A percentile compares a stretch with the other conserved stretches of the same genome.
Conservation (phyloP, 2,888 invertebrate genomes). For the Punctoribates punctum region DNA sequence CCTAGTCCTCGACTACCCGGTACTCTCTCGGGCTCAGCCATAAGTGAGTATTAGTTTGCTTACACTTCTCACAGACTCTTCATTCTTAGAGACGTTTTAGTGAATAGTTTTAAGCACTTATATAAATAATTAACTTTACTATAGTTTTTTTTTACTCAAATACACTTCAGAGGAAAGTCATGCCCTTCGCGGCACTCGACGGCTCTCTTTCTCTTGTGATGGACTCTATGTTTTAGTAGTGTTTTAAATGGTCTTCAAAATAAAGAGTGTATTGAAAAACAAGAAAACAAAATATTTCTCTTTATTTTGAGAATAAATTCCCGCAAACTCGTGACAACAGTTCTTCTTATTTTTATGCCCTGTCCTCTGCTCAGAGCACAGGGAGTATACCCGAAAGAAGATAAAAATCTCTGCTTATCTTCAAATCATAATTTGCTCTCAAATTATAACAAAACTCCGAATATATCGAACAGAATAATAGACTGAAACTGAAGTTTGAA, state of each 20-base stretch:
- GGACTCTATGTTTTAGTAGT: background rate
- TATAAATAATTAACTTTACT: slow-evolving; percentile 35
- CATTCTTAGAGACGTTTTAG: background rate
- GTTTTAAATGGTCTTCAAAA: background rate
- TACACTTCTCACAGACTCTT: background rate
- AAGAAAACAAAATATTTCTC: background rate
- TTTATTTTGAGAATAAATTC: background rate
- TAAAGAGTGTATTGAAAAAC: background rate
- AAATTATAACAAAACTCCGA: background rate
- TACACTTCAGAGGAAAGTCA: no score
- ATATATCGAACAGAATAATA: background rate
- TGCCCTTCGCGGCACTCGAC: background rate
- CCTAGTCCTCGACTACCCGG: background rate
- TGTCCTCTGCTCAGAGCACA: background rate
- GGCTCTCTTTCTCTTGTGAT: background rate
- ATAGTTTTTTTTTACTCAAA: background rate
- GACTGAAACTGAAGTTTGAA: background rate
- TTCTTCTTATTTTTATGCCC: background rate
- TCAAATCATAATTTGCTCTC: slow-evolving; percentile 10
- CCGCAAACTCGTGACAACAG: slow-evolving; percentile 11
- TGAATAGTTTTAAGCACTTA: background rate
- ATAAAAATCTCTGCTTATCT: slow-evolving; percentile 8
- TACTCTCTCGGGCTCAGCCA: background rate
- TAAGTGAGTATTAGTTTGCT: background rate
- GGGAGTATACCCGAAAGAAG: background rate